Percentiles rank a stretch among this genome's conserved stretches.
Conservation (phyloP, 2,888 invertebrate species). For the Drosophila demipolita region DNA sequence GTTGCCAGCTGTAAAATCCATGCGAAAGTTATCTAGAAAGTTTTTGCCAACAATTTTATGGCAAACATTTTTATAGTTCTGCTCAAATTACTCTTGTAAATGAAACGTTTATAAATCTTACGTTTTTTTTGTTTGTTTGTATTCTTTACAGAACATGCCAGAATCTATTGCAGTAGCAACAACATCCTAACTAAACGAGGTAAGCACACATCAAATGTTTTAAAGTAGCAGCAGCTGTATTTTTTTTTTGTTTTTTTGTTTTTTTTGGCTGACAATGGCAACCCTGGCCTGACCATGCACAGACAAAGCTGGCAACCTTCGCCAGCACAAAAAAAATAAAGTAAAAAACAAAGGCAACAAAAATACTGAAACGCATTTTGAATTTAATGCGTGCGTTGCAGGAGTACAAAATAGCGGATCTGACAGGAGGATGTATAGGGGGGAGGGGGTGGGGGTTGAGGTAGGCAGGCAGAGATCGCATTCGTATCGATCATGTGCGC, state of each 20-base stretch:
- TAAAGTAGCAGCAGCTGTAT: conserved; percentile 37
- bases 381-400: conserved; percentile 74
- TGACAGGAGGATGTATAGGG: conserved; percentile 15
- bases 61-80: conserved; percentile 53
- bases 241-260: conserved; percentile 16
- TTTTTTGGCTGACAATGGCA: conserved; percentile 69
- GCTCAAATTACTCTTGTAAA: conserved; percentile 55
- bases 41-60: conserved; percentile 31
- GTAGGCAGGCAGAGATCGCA: conserved; percentile 46
- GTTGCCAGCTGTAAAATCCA: conserved; percentile 25
- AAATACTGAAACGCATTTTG: conserved; percentile 74
- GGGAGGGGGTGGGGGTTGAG: conserved; percentile 6
- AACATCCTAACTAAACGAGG: conserved; percentile 57
- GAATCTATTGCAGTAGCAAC: conserved; percentile 35
- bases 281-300: conserved; percentile 78
- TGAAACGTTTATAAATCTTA: conserved; percentile 44
- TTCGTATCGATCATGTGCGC: conserved; percentile 81
- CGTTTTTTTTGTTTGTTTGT: conserved; percentile 3
- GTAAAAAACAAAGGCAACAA: conserved; percentile 20
- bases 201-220: conserved; percentile 49
- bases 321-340: conserved; percentile 44
- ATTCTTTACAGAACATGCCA: conserved; percentile 66
- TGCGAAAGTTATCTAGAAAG: conserved; percentile 65
- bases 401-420: conserved; percentile 42
- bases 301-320: conserved; percentile 68